phyloP scores from a whole-genome alignment of 1,140 invertebrate genomes.

The Myzus persicae region DNA sequence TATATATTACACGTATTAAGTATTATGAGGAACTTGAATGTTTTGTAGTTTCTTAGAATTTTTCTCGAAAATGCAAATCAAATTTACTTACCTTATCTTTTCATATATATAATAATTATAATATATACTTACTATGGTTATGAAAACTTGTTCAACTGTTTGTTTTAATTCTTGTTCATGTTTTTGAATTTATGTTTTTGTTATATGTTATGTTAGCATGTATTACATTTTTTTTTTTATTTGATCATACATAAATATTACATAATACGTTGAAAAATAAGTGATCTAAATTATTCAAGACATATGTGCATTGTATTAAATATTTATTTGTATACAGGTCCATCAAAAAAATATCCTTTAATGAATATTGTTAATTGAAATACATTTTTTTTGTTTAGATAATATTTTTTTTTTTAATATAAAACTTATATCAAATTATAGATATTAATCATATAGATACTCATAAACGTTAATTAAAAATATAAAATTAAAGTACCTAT shows the following conservation, averaged over 20 bases:
- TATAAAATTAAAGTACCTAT: slow-evolving; percentile 20
- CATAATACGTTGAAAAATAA: slow-evolving; percentile 43
- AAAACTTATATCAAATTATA: background rate
- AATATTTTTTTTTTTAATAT: background rate
- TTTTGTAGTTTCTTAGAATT: slow-evolving; percentile 42
- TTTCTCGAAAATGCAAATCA: slow-evolving; percentile 29
- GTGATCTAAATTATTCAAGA: slow-evolving; percentile 21
- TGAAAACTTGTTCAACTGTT: slow-evolving; percentile 38
- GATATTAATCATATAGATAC: background rate
- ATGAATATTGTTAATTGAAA: background rate
- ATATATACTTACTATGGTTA: slow-evolving; percentile 29
- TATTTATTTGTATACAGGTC: slow-evolving; percentile 31
- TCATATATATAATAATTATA: background rate
- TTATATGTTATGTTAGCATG: slow-evolving; percentile 44
- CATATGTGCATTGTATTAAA: background rate
- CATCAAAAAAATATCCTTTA: slow-evolving; percentile 15
- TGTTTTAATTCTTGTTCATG: slow-evolving; percentile 51
- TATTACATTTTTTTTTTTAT: slow-evolving; percentile 49
- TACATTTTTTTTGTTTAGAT: background rate
- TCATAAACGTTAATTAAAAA: background rate
- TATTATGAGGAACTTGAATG: slow-evolving; percentile 6
- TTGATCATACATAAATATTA: slow-evolving; percentile 3
- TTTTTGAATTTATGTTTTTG: slow-evolving; percentile 49
- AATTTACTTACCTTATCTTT: slow-evolving; percentile 29
- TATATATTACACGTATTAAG: slow-evolving; percentile 20